Evolutionary conservation across 1,140 invertebrate genomes (phyloP), one percentile per base, ranked within the genome.

Genomic region (Brevipalpus yothersi): DNA sequence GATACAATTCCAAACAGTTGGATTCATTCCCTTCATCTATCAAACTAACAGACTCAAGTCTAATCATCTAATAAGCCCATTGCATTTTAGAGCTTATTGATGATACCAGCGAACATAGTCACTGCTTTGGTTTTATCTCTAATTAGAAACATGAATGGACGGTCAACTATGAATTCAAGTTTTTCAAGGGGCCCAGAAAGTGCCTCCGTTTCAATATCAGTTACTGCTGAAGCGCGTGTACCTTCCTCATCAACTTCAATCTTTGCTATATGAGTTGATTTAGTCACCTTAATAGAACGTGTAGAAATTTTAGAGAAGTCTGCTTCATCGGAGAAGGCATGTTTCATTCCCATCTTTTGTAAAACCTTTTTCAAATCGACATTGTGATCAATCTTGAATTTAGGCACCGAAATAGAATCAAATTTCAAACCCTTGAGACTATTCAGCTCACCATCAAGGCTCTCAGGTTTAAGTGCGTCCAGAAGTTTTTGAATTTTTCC

Each of bases 131-230:
- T 56, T 7, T 73, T 74, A 64, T 84, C 79, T 58, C 78, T 73
- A 17, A 86, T 78, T 60, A 79, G 75, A 67, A 82, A 84, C 0
- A 83, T 31, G 66, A 84, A 85, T 7, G 83, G 82, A 62, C 77
- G 76, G 66, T 85, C 75, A 4, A 77, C 77, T 10, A 78, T 77
- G 69, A 92, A 92, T 41, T 49, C 47, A n/a, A n/a, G 15, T 11
- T 13, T 17, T 49, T 13, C 15, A 17, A 49, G 19, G 47, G 15
- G 19, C 7, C 47, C 19, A 13, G 19, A n/a, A n/a, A 13, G 8
- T 11, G 19, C 7, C 7, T n/a, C 47, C 15, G 42, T 40, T 8
- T 45, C 61, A 54, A 78, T 71, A 0, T 71, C 66, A 0, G 80
- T 81, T 0, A 76, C 75, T 1, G 81, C 81, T 0, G 80, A 79